A percentile compares a stretch with the other conserved stretches of the same genome.
Conservation (phyloP, 2,888 invertebrate species). For the Argyresthia albistria region DNA sequence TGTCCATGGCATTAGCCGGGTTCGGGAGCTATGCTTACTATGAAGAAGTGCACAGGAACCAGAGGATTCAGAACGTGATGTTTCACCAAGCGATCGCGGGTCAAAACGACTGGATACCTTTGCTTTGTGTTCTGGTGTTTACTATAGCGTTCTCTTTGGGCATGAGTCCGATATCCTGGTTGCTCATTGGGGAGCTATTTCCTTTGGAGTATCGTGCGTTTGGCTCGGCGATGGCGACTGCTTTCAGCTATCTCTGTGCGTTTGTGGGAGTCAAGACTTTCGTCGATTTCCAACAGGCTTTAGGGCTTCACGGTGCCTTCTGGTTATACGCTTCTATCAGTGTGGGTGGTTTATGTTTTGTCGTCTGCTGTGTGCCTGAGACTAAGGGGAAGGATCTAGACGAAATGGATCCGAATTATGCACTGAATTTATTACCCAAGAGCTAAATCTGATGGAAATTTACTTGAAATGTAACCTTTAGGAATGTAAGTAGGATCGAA, state of each 20-base stretch:
- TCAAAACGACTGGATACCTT: slow-evolving; percentile 85
- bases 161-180: slow-evolving; percentile 90
- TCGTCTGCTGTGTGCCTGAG: slow-evolving; percentile 90
- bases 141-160: slow-evolving; percentile 90
- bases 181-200: slow-evolving; percentile 87
- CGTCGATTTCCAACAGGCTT: slow-evolving; percentile 82
- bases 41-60: slow-evolving; percentile 76
- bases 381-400: slow-evolving; percentile 92
- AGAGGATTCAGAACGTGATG: slow-evolving; percentile 62
- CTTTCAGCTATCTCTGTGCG: slow-evolving; percentile 89
- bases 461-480: slow-evolving; percentile 16
- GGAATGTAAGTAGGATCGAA: background rate
- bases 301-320: slow-evolving; percentile 88
- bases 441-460: slow-evolving; percentile 27
- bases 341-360: slow-evolving; percentile 85
- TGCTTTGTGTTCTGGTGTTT: slow-evolving; percentile 86
- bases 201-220: slow-evolving; percentile 88
- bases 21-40: slow-evolving; percentile 90
- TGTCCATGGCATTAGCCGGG: slow-evolving; percentile 89
- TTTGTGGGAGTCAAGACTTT: slow-evolving; percentile 91
- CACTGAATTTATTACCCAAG: slow-evolving; percentile 60
- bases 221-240: slow-evolving; percentile 88
- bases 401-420: slow-evolving; percentile 85
- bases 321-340: slow-evolving; percentile 91
- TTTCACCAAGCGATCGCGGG: slow-evolving; percentile 62